Base-by-base conservation (phyloP, 1,140 invertebrate species). In the Trichoplusia ni region DNA sequence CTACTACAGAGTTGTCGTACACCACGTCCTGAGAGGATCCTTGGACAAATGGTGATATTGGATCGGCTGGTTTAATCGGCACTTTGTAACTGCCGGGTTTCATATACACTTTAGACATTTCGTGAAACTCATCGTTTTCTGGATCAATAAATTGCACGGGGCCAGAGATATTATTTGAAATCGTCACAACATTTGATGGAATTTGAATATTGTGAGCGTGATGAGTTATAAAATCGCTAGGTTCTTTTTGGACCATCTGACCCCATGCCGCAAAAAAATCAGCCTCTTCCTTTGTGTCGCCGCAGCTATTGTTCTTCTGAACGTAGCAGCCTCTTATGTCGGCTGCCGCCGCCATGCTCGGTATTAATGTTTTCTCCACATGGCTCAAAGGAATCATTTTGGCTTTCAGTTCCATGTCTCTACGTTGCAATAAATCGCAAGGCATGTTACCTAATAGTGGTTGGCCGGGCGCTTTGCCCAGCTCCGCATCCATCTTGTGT, bases 221-320 rank as follows among this genome's bases (percentile, higher is more conserved):
- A 87, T 90, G 84, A 86, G 86, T 82, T 86, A 88, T 76, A 82
- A 78, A 86, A 73, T 90, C 83, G 67, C 72, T 87, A 79, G 83
- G 74, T 84, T 90, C 86, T 84, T 88, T 90, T 86, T 89, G 87
- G 64, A 87, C 76, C 81, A 90, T 89, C 86, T 89, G 87, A 84
- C 88, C 86, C 88, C 88, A 90, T 65, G 86, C 72, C 78, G 86
- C 86, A 89, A 89, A 91, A 89, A 89, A 89, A 87, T 86, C 84
- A 53, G 69, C 54, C 62, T 88, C 85, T 81, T 88, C 86, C 56
- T 88, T 89, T 56, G 86, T 88, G 63, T 86, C 86, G 14, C 85
- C 88, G 29, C 85, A 84, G 61, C 83, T 88, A 40, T 90, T 90
- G 47, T 88, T 90, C 73, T 88, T 89, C 56, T 83, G 85, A 4